Percentiles rank a stretch among this genome's conserved stretches.
Conservation (phyloP, 2,113 vertebrate species). For the Sprattus sprattus region DNA sequence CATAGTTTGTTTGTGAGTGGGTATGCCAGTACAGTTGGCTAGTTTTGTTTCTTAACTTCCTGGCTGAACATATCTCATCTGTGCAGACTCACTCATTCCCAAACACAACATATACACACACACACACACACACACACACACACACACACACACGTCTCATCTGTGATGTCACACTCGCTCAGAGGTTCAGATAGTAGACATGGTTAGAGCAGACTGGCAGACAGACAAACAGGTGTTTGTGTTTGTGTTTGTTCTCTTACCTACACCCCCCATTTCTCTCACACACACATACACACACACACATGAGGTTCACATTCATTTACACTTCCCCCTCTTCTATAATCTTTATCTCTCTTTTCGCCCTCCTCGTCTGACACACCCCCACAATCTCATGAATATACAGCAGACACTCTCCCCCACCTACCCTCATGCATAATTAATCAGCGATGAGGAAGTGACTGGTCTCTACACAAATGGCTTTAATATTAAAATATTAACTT, state of each 20-base stretch:
- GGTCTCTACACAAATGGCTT: constrained; percentile 38
- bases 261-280: not conserved
- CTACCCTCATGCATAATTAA: constrained; percentile 33
- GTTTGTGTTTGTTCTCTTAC: not conserved
- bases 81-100: too few relatives aligned
- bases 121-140: too few relatives aligned
- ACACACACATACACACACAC: not conserved
- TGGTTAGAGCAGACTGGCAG: too few relatives aligned
- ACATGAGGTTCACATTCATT: not conserved
- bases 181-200: too few relatives aligned
- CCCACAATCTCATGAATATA: constrained; percentile 43
- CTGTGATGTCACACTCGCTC: too few relatives aligned
- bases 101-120: too few relatives aligned
- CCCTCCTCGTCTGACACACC: not conserved
- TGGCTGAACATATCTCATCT: too few relatives aligned
- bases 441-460: constrained; percentile 22
- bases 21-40: too few relatives aligned
- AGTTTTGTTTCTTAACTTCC: too few relatives aligned
- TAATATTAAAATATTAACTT: constrained; percentile 40
- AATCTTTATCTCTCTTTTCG: not conserved
- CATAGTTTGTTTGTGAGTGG: too few relatives aligned
- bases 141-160: too few relatives aligned
- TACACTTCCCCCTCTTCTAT: not conserved
- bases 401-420: constrained; percentile 31
- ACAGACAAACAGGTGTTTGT: not conserved